Evolutionary conservation across 1,140 invertebrate genomes (phyloP), one percentile per base, ranked within the genome.

Genomic region (Neelides sp.): DNA sequence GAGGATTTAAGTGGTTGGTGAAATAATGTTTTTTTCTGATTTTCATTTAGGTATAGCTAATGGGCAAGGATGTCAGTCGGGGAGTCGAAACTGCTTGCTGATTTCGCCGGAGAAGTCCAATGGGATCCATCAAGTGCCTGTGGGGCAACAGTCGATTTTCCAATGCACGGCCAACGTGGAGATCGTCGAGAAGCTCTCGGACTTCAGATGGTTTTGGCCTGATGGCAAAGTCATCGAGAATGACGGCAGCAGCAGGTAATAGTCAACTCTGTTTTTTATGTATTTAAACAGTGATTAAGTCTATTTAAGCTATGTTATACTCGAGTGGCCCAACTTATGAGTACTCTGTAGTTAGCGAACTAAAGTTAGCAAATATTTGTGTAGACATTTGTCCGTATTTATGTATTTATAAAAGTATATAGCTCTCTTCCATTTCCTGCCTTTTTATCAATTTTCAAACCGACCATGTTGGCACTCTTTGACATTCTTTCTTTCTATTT

Each of bases 201-300:
- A 68, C 34, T 63, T 69, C 50, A 58, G 57, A 37, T 69, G 68
- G 68, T 61, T 61, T 22, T 64, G 61, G 32, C 65, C 66, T 23
- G 61, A 67, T 44, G 61, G 60, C 15, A 48, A 58, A 48, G 39
- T 49, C 19, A 59, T 60, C 40, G 56, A 65, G 20, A 44, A 57
- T 20, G 56, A 46, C 23, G 50, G 54, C 27, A 59, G 56, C 56
- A 62, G 61, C n/a, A n/a, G 58, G 63, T 59, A 57, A 52, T 34
- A 56, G 36, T 57, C 10, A 26, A 45, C 32, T 44, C 55, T 48
- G 22, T 42, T 37, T 4, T 48, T 55, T 42, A 56, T 2, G 12
- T 10, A 30, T 10, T 24, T n/a, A 44, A 10, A 4, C 5, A 28
- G 12, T 44, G 5, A 24, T 44, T 5, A 5, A 44, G n/a, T 17